Evolutionary conservation across 2,113 vertebrate species (phyloP).

Genomic region (Apodemus speciosus): DNA sequence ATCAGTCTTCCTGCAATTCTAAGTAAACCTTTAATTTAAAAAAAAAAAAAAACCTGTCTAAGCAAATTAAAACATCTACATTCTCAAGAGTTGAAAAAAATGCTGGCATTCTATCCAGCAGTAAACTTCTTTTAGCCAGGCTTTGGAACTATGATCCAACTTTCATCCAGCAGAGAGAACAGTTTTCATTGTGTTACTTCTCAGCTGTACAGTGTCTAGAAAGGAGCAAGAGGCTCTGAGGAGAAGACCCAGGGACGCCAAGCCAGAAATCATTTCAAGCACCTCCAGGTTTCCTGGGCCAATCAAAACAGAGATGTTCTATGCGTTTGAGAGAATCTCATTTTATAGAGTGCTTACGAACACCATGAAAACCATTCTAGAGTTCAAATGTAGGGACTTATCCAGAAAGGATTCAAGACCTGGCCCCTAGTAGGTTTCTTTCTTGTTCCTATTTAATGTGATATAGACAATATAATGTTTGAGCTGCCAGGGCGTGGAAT

Average conservation of each 20-base stretch:
- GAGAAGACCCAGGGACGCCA: slow-evolving; percentile 54
- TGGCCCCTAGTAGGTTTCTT: slow-evolving; percentile 77
- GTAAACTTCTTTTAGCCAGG: slow-evolving; percentile 27
- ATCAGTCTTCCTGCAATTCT: not conserved
- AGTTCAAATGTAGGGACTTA: slow-evolving; percentile 77
- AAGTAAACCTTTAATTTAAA: slow-evolving; percentile 34
- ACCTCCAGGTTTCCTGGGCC: slow-evolving; percentile 61
- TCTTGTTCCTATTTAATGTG: slow-evolving; percentile 76
- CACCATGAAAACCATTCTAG: slow-evolving; percentile 71
- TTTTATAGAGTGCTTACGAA: slow-evolving; percentile 70
- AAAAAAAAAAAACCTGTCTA: slow-evolving; percentile 17
- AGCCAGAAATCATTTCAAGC: slow-evolving; percentile 59
- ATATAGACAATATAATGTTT: slow-evolving; percentile 65
- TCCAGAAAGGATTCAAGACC: slow-evolving; percentile 78
- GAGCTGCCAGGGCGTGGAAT: not conserved
- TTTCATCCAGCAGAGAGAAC: slow-evolving; percentile 48
- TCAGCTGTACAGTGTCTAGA: slow-evolving; percentile 58
- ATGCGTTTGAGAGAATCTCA: slow-evolving; percentile 48
- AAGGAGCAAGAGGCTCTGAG: slow-evolving; percentile 53
- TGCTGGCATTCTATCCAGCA: not conserved
- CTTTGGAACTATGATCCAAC: slow-evolving; percentile 38
- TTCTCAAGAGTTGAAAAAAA: slow-evolving; percentile 44
- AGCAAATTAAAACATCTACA: slow-evolving; percentile 37
- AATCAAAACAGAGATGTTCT: slow-evolving; percentile 75
- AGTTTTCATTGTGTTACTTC: slow-evolving; percentile 59